These are phyloP conservation scores for Spilarctia lutea DNA, from an alignment of 2,888 invertebrate species.

Conservation along the genomic window DNA sequence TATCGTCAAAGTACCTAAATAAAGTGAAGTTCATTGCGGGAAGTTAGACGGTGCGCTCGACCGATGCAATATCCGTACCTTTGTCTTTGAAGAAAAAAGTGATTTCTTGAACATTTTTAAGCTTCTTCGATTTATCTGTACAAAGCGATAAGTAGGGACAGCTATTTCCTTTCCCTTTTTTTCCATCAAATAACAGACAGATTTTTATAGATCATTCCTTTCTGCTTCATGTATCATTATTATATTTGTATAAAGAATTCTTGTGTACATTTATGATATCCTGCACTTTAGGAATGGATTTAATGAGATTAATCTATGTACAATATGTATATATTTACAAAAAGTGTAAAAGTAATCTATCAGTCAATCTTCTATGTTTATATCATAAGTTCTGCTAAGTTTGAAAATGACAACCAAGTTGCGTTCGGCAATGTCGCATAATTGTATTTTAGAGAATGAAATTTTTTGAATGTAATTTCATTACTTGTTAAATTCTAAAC, in stretches of 20 bases:
- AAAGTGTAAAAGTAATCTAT: not conserved
- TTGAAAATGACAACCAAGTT: not conserved
- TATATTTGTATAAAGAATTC: not conserved
- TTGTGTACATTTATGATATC: too few relatives aligned
- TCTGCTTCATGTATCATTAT: not conserved
- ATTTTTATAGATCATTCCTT: not conserved
- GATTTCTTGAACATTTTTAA: conserved; percentile 46
- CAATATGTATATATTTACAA: not conserved
- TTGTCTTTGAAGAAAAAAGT: conserved; percentile 54
- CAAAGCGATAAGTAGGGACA: conserved; percentile 36
- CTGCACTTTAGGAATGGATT: too few relatives aligned
- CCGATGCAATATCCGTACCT: conserved; percentile 64
- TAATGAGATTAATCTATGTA: too few relatives aligned
- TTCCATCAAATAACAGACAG: conserved; percentile 20
- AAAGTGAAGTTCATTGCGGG: conserved; percentile 50
- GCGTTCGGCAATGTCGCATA: not conserved
- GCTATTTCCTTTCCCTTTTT: conserved; percentile 34
- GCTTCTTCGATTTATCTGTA: conserved; percentile 34
- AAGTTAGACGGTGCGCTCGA: conserved; percentile 52
- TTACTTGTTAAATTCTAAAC: not conserved
- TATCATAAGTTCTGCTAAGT: too few relatives aligned
- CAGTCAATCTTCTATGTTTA: too few relatives aligned
- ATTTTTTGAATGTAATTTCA: not conserved
- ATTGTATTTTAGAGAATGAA: not conserved
- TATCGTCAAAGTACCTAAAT: conserved; percentile 58